Conservation (phyloP, 2,797 vertebrate species). For the Otus scops region DNA sequence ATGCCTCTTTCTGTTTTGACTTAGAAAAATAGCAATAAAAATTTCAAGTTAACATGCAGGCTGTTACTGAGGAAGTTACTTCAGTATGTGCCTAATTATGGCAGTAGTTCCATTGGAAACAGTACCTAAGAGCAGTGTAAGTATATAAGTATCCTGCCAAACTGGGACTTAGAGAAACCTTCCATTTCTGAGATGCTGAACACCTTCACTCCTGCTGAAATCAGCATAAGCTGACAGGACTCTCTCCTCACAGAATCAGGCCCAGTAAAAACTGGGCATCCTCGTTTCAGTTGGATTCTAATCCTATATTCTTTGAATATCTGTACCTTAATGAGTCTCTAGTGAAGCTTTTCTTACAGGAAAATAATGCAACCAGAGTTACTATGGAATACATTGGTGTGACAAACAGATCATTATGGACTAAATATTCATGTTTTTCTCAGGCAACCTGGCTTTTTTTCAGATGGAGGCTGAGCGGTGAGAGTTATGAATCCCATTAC, state of each 20-base stretch:
- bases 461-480: background rate
- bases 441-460: background rate
- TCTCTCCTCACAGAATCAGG: background rate
- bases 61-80: background rate
- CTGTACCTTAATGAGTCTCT: background rate
- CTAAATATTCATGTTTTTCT: background rate
- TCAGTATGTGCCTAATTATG: background rate
- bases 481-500: background rate
- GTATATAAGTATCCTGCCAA: background rate
- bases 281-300: background rate
- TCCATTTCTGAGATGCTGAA: background rate
- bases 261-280: background rate
- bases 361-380: background rate
- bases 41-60: background rate
- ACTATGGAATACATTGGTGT: background rate
- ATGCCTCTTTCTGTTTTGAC: background rate
- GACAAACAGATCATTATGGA: background rate
- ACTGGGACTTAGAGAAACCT: background rate
- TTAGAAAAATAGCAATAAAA: constrained; percentile 18
- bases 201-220: background rate
- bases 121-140: background rate
- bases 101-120: background rate
- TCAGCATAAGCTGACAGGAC: background rate
- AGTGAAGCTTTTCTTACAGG: background rate
- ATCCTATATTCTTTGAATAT: background rate